These are phyloP conservation scores for Zaprionus ghesquierei DNA, from an alignment of 1,140 invertebrate genomes.

Conservation along the genomic window DNA sequence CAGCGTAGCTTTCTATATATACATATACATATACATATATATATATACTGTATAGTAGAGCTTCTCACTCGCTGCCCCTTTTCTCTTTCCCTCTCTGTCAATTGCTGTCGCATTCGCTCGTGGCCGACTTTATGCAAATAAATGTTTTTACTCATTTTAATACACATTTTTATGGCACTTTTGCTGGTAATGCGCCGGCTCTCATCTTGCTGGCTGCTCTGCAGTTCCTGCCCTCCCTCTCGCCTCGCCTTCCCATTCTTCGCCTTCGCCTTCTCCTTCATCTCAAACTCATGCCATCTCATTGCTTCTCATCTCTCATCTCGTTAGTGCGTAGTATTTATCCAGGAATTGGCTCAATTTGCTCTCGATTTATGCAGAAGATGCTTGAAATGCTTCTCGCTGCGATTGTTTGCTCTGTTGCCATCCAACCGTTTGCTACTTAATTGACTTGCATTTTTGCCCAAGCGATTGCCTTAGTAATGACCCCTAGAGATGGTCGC, in stretches of 20 bases:
- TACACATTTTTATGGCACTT: conserved; percentile 80
- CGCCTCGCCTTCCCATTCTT: not conserved
- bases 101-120: conserved; percentile 53
- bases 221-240: not conserved
- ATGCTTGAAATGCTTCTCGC: conserved; percentile 65
- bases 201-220: conserved; percentile 34
- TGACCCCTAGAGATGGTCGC: conserved; percentile 50
- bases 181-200: conserved; percentile 64
- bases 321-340: conserved; percentile 78
- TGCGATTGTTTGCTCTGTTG: conserved; percentile 73
- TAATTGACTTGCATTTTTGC: conserved; percentile 75
- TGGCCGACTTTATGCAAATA: conserved; percentile 77
- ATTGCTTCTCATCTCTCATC: conserved; percentile 55
- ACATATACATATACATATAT: too few relatives aligned
- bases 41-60: not conserved
- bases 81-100: conserved; percentile 20
- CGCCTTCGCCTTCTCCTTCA: not conserved
- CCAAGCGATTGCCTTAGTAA: conserved; percentile 56
- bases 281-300: conserved; percentile 10
- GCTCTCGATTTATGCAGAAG: conserved; percentile 76
- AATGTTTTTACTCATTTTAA: conserved; percentile 81
- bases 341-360: conserved; percentile 79
- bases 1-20: not conserved
- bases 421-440: conserved; percentile 71
- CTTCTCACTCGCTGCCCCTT: not conserved